Evolutionary conservation across 2,888 invertebrate genomes (phyloP).

Genomic region (Scaptomyza reducta): DNA sequence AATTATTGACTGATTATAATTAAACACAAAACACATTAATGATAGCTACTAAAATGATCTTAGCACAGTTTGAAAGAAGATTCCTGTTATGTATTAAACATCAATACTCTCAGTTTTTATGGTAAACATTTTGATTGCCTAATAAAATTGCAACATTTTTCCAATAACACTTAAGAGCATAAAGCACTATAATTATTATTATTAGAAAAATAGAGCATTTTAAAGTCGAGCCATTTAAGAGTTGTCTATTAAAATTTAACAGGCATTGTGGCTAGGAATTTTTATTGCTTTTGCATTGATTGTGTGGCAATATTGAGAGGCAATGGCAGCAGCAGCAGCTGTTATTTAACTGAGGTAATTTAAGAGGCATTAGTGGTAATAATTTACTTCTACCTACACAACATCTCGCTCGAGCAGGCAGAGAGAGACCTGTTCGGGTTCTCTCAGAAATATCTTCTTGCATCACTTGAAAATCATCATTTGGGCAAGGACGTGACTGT

Average conservation of each 20-base stretch:
- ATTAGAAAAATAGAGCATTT: conserved; percentile 20
- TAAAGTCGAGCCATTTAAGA: conserved; percentile 1
- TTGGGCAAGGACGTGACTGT: conserved; percentile 71
- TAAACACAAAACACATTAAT: neutral
- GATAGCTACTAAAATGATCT: neutral
- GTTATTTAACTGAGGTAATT: conserved; percentile 57
- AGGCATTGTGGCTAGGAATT: conserved; percentile 52
- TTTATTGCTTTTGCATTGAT: conserved; percentile 32
- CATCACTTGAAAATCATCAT: conserved; percentile 56
- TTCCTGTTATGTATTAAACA: neutral
- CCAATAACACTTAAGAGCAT: neutral
- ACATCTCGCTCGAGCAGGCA: neutral
- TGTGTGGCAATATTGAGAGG: neutral
- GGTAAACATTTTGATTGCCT: too few relatives aligned
- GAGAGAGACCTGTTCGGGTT: conserved; percentile 23
- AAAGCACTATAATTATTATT: neutral
- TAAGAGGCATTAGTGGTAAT: conserved; percentile 64
- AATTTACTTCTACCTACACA: conserved; percentile 55
- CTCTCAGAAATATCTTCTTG: conserved; percentile 58
- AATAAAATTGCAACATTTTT: too few relatives aligned
- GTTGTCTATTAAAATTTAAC: conserved; percentile 22
- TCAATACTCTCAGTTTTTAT: too few relatives aligned
- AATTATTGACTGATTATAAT: conserved; percentile 4
- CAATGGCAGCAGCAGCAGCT: conserved; percentile 43
- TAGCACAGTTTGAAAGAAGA: neutral